Evolutionary conservation across 2,888 invertebrate genomes (phyloP), one percentile per base, ranked within the genome.

Genomic region (Scaptomyza tumidula): DNA sequence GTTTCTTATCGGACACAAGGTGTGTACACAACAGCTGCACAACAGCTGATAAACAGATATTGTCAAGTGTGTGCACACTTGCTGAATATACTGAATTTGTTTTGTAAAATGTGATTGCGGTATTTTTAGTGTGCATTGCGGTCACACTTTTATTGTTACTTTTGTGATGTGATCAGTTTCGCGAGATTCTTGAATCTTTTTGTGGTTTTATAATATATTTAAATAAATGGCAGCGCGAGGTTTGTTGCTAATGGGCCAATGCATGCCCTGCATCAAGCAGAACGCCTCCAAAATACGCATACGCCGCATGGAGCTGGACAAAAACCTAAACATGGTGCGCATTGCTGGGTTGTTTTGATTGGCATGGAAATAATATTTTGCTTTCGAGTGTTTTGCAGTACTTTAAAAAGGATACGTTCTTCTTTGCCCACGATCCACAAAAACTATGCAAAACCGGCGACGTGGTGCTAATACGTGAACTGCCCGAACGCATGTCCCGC

Each of bases 381-480:
- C 39, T 53, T 16, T 16, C 16, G 16, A 14, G 14, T 54, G 9
- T 52, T 44, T 94, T 93, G 50, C 91, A 97, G 97, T 97, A 97
- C 90, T 97, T 97, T 88, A 93, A 93, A 75, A 95, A 95, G 91
- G 94, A 95, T 75, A 94, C 95, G 74, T 95, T 94, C 78, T 93
- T 95, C 66, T 97, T 95, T 87, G 97, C 96, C 41, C 93, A 96
- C 88, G 97, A 98, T 93, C 96, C 97, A 0, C 90, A 95, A 1
- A 95, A 95, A 80, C 87, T 93, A 49, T 97, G 96, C 89, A 97
- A 97, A 92, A 94, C 95, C 10, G 97, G 97, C 1, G 98, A 98
- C 88, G 93, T 96, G 48, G 97, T 97, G 5, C 93, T 98, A 13
- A 95, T 97, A 75, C 94, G 96, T 90, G 94, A 94, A 76, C 91